A percentile compares a stretch with the other conserved stretches of the same genome.
These are phyloP conservation scores for Caradrina kadenii DNA, from an alignment of 2,888 invertebrate genomes.

Conservation along the genomic window DNA sequence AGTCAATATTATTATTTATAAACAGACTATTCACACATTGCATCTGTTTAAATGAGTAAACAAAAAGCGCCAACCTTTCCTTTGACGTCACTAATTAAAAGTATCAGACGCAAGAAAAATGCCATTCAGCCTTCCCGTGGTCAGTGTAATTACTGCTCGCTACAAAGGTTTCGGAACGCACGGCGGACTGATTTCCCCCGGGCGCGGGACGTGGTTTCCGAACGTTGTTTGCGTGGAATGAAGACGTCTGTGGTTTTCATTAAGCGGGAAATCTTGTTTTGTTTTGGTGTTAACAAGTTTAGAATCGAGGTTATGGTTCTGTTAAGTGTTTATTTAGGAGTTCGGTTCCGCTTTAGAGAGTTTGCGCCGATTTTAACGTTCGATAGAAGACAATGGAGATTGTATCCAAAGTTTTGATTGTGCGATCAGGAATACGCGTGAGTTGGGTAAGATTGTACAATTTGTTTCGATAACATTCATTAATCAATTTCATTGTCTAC, in stretches of 20 bases:
- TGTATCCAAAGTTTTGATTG: neutral
- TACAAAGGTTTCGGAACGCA: constrained; percentile 61
- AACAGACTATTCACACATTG: neutral
- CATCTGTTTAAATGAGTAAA: constrained; percentile 7
- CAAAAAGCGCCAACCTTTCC: constrained; percentile 4
- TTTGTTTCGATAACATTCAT: neutral
- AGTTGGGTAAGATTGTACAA: neutral
- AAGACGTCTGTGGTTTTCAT: constrained; percentile 64
- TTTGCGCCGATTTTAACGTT: constrained; percentile 10
- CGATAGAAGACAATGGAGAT: neutral
- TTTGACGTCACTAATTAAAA: constrained; percentile 56
- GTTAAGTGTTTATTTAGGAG: constrained; percentile 31
- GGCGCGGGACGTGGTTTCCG: constrained; percentile 52
- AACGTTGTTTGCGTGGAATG: constrained; percentile 60
- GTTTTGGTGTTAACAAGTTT: constrained; percentile 50
- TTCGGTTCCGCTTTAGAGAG: constrained; percentile 24
- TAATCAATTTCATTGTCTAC: neutral
- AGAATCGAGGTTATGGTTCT: constrained; percentile 43
- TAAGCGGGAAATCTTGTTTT: constrained; percentile 62
- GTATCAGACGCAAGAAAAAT: constrained; percentile 58
- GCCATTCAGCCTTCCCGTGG: constrained; percentile 50
- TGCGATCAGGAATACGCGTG: neutral
- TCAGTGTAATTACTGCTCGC: constrained; percentile 63
- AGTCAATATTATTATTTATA: neutral
- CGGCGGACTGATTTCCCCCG: constrained; percentile 64